phyloP scores from a whole-genome alignment of 2,888 invertebrate species.

The Drosophila pseudotalamancana region DNA sequence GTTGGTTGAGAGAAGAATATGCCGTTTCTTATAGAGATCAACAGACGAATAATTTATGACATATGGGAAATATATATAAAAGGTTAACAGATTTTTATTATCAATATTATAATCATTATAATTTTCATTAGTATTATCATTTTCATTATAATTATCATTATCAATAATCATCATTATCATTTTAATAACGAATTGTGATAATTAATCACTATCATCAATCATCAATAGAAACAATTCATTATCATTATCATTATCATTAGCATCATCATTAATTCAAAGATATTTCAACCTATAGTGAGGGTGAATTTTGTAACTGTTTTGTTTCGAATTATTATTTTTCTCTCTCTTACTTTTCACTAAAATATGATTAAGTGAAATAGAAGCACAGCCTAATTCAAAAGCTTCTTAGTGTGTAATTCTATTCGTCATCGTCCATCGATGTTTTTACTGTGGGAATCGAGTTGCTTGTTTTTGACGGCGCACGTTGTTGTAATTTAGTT shows the following conservation, averaged over 20 bases:
- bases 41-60: too few species aligned
- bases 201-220: background rate
- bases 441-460: background rate
- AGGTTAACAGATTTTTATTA: background rate
- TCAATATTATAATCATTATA: background rate
- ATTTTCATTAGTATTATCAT: background rate
- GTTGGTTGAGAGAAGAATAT: too few species aligned
- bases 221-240: too few species aligned
- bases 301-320: background rate
- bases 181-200: background rate
- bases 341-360: background rate
- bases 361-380: background rate
- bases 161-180: background rate
- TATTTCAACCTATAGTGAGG: background rate
- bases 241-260: background rate
- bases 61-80: background rate
- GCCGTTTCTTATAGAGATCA: too few species aligned
- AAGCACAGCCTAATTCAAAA: background rate
- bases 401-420: background rate
- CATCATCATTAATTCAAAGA: background rate
- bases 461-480: conserved; percentile 16
- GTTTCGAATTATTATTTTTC: background rate
- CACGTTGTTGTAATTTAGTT: conserved; percentile 75
- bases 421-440: background rate
- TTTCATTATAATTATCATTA: background rate